Base-by-base conservation (phyloP, 2,113 vertebrate genomes). In the Rhynchopsitta pachyrhyncha region DNA sequence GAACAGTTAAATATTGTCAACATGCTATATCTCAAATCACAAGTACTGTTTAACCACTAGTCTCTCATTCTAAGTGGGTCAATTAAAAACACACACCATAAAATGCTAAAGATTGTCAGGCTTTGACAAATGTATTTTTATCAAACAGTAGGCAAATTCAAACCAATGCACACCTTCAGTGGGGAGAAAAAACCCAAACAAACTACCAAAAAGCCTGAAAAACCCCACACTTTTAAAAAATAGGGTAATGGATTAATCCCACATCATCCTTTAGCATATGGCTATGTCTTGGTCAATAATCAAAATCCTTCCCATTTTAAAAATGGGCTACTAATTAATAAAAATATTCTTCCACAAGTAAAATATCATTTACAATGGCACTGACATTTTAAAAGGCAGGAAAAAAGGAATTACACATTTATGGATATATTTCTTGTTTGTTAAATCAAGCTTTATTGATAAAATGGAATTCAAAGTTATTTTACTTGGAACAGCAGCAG, bases 391-490 rank as follows among this genome's bases (percentile, higher is more conserved):
- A 93, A 97, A 97, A 97, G 94, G 96, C 95, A 86, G 80, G 95
- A 95, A 97, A 96, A 96, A 97, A 97, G 97, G 97, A 98, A 98
- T 98, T 98, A 98, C 98, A 96, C 98, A 95, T 98, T 96, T 97
- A 97, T 97, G 95, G 97, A 98, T 98, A 98, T 96, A 97, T 95
- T 83, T 98, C 89, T 97, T 81, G 97, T 98, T 98, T 98, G 98
- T 98, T 98, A 98, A 98, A 98, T 98, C 98, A 98, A 98, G 95
- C 98, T 98, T 98, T 98, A 98, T 98, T 98, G 98, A 98, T 98
- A 98, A 98, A 98, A 98, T 98, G 98, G 98, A 98, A 98, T 98
- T 98, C 97, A 98, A 95, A 98, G 93, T 97, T 97, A 97, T 95
- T 98, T 98, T 96, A 96, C 97, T 97, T 95, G 98, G 98, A 98